A percentile compares a stretch with the other conserved stretches of the same genome.
phyloP scores from a whole-genome alignment of 2,888 invertebrate species.

The Ormyrus rosae region DNA sequence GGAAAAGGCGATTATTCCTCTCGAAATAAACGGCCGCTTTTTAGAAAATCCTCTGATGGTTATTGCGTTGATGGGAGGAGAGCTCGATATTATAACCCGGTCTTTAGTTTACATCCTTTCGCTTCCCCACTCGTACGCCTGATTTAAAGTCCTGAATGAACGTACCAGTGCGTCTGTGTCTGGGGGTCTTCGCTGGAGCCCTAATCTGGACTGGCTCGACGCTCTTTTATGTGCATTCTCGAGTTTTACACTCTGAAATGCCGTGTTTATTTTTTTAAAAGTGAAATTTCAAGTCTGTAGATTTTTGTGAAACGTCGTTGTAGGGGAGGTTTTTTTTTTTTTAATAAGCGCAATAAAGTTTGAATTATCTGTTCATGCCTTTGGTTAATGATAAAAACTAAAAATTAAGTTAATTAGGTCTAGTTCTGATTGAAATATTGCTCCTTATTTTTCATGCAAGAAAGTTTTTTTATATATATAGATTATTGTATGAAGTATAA shows the following conservation, averaged over 20 bases:
- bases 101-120: constrained; percentile 8
- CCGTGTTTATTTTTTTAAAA: constrained; percentile 28
- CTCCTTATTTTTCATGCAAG: no score
- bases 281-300: not conserved
- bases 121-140: constrained; percentile 3
- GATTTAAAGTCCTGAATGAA: constrained; percentile 25
- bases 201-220: not conserved
- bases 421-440: no score
- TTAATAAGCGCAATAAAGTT: no score
- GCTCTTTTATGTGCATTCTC: constrained; percentile 49
- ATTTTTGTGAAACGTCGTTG: not conserved
- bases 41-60: constrained; percentile 13
- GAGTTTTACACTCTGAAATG: constrained; percentile 34
- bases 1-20: constrained; percentile 60
- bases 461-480: no score
- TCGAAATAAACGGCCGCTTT: constrained; percentile 45
- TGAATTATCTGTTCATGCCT: no score
- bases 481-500: no score
- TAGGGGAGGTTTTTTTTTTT: not conserved
- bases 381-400: no score
- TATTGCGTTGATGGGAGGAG: constrained; percentile 31
- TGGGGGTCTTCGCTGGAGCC: not conserved
- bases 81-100: constrained; percentile 22
- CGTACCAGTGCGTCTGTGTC: not conserved
- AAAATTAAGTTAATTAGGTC: no score